phyloP scores from a whole-genome alignment of 2,797 vertebrate species.

The Pyrocephalus nanus region DNA sequence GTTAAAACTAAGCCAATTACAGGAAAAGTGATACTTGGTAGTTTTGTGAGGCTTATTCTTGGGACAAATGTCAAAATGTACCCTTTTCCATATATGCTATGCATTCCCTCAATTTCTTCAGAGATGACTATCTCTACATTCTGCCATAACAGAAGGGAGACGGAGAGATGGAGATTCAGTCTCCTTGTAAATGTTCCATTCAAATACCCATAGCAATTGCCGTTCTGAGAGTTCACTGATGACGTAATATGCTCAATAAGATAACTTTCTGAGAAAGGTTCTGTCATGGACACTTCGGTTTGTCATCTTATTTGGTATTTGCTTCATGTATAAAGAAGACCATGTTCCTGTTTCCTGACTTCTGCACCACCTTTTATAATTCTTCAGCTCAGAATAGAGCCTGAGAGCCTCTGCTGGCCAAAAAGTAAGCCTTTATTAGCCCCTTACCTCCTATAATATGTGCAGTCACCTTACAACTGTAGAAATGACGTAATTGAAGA shows the following conservation, averaged over 20 bases:
- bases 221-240: neutral
- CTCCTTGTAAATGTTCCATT: neutral
- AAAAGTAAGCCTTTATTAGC: neutral
- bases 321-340: neutral
- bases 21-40: neutral
- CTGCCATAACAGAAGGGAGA: neutral
- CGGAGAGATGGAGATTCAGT: neutral
- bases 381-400: neutral
- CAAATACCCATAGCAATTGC: neutral
- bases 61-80: neutral
- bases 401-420: neutral
- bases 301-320: neutral
- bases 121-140: neutral
- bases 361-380: neutral
- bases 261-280: neutral
- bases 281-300: neutral
- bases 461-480: neutral
- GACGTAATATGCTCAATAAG: neutral
- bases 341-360: neutral
- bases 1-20: constrained; percentile 12
- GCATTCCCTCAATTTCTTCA: neutral
- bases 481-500: neutral
- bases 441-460: neutral
- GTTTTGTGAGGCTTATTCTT: neutral
- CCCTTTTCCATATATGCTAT: neutral